Evolutionary conservation across 2,113 vertebrate species (phyloP), one percentile per base, ranked within the genome.

Genomic region (Synchiropus splendidus): DNA sequence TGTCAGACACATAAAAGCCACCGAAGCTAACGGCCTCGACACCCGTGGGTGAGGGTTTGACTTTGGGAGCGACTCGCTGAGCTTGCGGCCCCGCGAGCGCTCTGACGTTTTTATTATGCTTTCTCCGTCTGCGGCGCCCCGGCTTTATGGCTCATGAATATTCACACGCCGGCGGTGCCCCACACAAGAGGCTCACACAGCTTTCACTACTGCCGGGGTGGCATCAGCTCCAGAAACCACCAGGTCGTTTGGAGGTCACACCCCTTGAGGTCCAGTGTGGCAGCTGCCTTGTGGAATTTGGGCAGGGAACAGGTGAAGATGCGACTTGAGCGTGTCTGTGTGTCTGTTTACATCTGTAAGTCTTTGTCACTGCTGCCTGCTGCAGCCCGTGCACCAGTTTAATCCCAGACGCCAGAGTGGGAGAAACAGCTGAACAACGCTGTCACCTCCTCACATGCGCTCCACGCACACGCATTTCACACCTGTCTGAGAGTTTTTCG

Each of bases 241-340:
- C 2, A 65, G 74, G 73, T 80, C 61, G 45, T 55, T 36, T 65
- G 14, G 54, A 57, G 74, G 65, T 68, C 65, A 71, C 21, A 48
- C 40, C 42, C 38, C 48, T 33, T 15, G 49, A 75, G 45, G 54
- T 42, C 49, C 15, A 46, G 43, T 42, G 48, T 33, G 30, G 52
- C 81, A 85, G 81, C 75, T 83, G 77, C 63, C 32, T 12, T 2
- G n/a, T 42, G 49, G 63, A 73, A 79, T 79, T 50, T 42, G 18
- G 51, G 33, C 54, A 74, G 62, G 61, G 69, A 81, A 78, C 79
- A 83, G 80, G 72, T 86, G 83, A 82, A 63, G 71, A 66, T 48
- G 53, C 53, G 74, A 45, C 51, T 18, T 15, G 36, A 27, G 45
- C 59, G 17, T 21, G 51, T 30, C 9, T 56, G 50, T 43, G 18